Base-by-base conservation (phyloP, 2,888 invertebrate species). In the Notodonta dromedarius region DNA sequence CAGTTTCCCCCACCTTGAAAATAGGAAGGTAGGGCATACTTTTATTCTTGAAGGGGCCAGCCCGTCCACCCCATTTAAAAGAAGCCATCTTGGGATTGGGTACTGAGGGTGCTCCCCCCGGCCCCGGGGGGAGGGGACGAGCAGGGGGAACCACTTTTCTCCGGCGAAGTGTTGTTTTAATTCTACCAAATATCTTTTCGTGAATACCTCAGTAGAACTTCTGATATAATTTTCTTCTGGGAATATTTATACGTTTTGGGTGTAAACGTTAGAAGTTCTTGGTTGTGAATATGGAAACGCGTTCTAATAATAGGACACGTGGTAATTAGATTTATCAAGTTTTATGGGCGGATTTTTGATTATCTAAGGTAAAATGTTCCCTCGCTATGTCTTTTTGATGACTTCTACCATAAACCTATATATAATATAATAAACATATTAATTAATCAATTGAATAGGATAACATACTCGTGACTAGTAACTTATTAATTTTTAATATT, bases 151-250 rank as follows among this genome's bases (percentile, higher is more conserved):
- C 88, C 90, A 90, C 90, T 90, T 90, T 90, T 91, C 90, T 89
- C 88, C 84, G 76, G 84, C 86, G 86, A 88, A 91, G 91, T 93
- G 92, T 92, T 93, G 93, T 93, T 93, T 93, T 93, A 93, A 93
- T 93, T 92, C 92, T 85, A 86, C 89, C 89, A 87, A 93, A 93
- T 93, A 93, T 92, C 93, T 93, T 93, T 92, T 93, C 90, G 89
- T 87, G 91, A 89, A 91, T 91, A 91, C 90, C 91, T 89, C 87
- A 86, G 88, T 81, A 79, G 82, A 91, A 91, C 83, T 92, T 92
- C 84, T 88, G 90, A 90, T 91, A 91, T 91, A 90, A 91, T 93
- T 91, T 90, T 86, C 86, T 87, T 87, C 65, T 81, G 76, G 87
- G 85, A 84, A 86, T 91, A 89, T 90, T 89, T 89, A 88, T 89